These are phyloP conservation scores for Calameuta pallipes DNA, from an alignment of 2,888 invertebrate species.

Conservation along the genomic window DNA sequence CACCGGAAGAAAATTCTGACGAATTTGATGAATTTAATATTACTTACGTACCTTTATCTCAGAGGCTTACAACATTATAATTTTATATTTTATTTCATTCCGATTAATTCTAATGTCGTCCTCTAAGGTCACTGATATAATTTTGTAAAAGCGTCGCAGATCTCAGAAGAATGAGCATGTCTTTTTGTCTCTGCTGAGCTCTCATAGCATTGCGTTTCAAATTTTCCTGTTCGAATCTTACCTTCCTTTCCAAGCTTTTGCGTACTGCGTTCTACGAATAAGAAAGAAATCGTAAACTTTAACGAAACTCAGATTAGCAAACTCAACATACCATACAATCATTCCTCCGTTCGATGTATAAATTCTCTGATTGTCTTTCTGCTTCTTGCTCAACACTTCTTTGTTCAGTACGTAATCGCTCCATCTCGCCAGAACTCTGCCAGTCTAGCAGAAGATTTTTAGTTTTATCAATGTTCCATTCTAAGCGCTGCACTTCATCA, in stretches of 20 bases:
- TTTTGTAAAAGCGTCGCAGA: conserved; percentile 25
- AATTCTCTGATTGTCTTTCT: conserved; percentile 10
- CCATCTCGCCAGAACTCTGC: conserved; percentile 22
- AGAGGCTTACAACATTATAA: conserved; percentile 35
- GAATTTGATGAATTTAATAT: conserved; percentile 48
- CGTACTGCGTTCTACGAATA: conserved; percentile 23
- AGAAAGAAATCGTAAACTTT: not conserved
- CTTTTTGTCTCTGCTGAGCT: conserved; percentile 14
- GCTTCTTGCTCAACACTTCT: conserved; percentile 19
- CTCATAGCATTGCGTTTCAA: conserved; percentile 13
- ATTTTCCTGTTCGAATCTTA: conserved; percentile 12
- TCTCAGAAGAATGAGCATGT: conserved; percentile 15
- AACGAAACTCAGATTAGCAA: not conserved
- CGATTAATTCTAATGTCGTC: conserved; percentile 9
- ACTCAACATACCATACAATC: conserved; percentile 16
- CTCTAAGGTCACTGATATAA: conserved; percentile 23
- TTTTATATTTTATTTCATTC: not conserved
- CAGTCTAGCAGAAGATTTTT: conserved; percentile 25
- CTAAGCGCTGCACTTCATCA: conserved; percentile 14
- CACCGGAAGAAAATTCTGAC: conserved; percentile 25
- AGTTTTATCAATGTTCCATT: conserved; percentile 8
- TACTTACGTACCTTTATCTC: conserved; percentile 50
- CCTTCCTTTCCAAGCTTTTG: conserved; percentile 13
- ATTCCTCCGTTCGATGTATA: conserved; percentile 23
- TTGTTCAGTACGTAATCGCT: conserved; percentile 16